Conservation (phyloP, 2,113 vertebrate species). For the Laterallus jamaicensis region DNA sequence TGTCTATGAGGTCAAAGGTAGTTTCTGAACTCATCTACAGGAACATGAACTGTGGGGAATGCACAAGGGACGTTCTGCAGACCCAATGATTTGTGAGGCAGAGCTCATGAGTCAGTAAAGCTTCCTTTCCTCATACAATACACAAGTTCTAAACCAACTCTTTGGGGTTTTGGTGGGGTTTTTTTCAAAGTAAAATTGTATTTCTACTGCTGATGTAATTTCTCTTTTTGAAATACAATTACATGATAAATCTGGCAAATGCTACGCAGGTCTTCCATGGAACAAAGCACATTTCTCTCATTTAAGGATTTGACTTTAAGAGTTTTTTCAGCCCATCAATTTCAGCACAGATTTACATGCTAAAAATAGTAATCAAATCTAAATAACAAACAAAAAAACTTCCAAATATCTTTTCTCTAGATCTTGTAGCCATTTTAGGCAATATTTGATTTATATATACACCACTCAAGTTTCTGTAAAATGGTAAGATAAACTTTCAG, state of each 20-base stretch:
- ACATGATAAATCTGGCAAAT: neutral
- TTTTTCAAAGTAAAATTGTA: neutral
- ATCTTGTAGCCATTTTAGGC: neutral
- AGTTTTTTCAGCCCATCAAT: neutral
- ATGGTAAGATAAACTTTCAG: neutral
- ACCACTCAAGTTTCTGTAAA: neutral
- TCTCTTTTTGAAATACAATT: neutral
- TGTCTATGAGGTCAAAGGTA: constrained; percentile 18
- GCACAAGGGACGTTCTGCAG: constrained; percentile 25
- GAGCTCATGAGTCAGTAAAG: constrained; percentile 42
- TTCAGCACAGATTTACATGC: neutral
- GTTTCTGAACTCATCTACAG: constrained; percentile 34
- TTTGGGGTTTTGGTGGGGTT: neutral
- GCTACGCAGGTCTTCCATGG: neutral
- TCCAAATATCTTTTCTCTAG: neutral
- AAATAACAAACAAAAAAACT: neutral
- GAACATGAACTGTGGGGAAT: constrained; percentile 29
- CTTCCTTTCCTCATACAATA: constrained; percentile 11
- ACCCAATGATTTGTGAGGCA: neutral
- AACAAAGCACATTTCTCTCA: neutral
- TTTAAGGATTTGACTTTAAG: neutral
- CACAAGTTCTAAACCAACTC: neutral
- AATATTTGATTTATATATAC: neutral
- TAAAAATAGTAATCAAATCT: neutral
- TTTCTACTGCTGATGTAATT: neutral